A percentile compares a stretch with the other conserved stretches of the same genome.
Conservation (phyloP, 1,140 invertebrate species). For the Protaetia brevitarsis region DNA sequence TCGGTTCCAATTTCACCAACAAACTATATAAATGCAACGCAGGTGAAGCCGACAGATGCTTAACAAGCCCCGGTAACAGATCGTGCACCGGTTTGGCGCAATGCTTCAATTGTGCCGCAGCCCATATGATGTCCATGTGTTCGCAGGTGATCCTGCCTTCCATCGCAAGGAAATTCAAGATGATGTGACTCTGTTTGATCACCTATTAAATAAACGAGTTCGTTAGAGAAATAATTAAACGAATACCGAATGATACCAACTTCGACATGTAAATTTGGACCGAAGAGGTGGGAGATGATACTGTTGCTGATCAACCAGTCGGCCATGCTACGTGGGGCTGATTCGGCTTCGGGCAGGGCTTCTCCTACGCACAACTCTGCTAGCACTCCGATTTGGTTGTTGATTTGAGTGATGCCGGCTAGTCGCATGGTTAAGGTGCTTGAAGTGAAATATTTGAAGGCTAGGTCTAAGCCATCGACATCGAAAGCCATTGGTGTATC, state of each 20-base stretch:
- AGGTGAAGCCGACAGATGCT: slow-evolving; percentile 82
- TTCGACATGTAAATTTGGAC: slow-evolving; percentile 93
- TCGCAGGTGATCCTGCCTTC: slow-evolving; percentile 86
- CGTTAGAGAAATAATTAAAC: neutral
- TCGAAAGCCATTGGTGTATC: slow-evolving; percentile 85
- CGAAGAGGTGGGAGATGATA: slow-evolving; percentile 92
- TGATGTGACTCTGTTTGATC: slow-evolving; percentile 91
- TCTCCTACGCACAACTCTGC: slow-evolving; percentile 88
- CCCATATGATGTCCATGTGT: slow-evolving; percentile 92
- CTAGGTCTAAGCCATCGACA: slow-evolving; percentile 82
- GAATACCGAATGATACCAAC: slow-evolving; percentile 49
- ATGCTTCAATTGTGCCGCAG: slow-evolving; percentile 89
- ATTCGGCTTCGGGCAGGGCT: slow-evolving; percentile 75
- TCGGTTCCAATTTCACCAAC: slow-evolving; percentile 78
- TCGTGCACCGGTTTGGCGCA: slow-evolving; percentile 92
- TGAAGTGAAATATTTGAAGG: slow-evolving; percentile 93
- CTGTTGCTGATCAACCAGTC: slow-evolving; percentile 87
- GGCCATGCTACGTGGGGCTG: slow-evolving; percentile 78
- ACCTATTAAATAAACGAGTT: slow-evolving; percentile 58
- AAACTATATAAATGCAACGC: slow-evolving; percentile 84
- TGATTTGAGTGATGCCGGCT: slow-evolving; percentile 88
- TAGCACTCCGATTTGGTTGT: slow-evolving; percentile 86
- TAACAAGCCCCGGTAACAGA: slow-evolving; percentile 82
- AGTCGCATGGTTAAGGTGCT: slow-evolving; percentile 89
- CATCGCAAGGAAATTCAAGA: slow-evolving; percentile 88